Base-by-base conservation (phyloP, 2,113 vertebrate species). In the Heptranchias perlo region DNA sequence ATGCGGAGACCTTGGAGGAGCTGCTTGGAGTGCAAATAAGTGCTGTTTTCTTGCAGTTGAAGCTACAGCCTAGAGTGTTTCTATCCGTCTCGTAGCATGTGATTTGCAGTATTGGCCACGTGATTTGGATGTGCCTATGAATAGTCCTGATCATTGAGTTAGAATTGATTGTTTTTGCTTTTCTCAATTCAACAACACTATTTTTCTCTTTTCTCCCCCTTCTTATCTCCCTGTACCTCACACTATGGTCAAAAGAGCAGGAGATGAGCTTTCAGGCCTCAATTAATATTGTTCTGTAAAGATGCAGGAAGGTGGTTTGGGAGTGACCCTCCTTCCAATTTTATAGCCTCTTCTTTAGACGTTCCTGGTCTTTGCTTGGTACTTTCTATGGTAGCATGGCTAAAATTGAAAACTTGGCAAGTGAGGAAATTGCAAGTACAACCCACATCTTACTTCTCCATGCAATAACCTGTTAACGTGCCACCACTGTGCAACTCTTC, bases 331-430 rank as follows among this genome's bases (percentile, higher is more conserved):
- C 78, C 78, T 84, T 47, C 8, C 44, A 87, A 10, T 87, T 52
- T 87, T 49, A 49, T 87, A 76, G 73, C 35, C 35, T 76, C 10
- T 76, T 76, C 28, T n/a, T 10, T n/a, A 76, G 73, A 82, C 10
- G 73, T 13, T 76, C 35, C 31, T 6, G 47, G 6, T 89, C 28
- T 89, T 58, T 54, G 86, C 14, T 54, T 86, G 18, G 23, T 54
- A 82, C 25, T 89, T 35, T 4, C 25, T 89, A 3, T 16, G 8
- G 49, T 35, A 54, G 1, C 25, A 31, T 87, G 86, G 28, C 31
- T 89, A 89, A 89, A 89, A 89, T 89, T 89, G 49, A 58, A 58
- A 89, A n/a, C 86, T 58, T 52, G 14, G 49, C 86, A 58, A 54
- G 25, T 58, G 86, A 89, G 2, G 44, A 52, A 58, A 31, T 89